phyloP scores from a whole-genome alignment of 2,113 vertebrate genomes.

The Brachypteracias leptosomus region DNA sequence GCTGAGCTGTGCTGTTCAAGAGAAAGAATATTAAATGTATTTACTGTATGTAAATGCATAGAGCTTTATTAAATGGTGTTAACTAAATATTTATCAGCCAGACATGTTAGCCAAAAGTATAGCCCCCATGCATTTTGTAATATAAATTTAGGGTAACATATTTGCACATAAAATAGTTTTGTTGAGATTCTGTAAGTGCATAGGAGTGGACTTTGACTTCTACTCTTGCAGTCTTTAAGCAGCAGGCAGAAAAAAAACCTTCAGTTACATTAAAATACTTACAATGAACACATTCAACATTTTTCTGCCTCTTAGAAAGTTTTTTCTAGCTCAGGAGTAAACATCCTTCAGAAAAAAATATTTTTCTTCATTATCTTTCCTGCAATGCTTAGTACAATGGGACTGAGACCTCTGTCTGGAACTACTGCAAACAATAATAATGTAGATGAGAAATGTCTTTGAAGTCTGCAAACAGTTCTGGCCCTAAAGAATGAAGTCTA shows the following conservation, averaged over 20 bases:
- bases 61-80: not conserved
- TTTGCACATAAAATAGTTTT: not conserved
- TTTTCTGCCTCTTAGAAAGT: not conserved
- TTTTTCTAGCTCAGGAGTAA: not conserved
- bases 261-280: not conserved
- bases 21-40: not conserved
- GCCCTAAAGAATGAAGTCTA: not conserved
- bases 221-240: not conserved
- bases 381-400: not conserved
- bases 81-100: not conserved
- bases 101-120: not conserved
- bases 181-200: not conserved
- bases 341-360: not conserved
- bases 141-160: not conserved
- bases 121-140: not conserved
- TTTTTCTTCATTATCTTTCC: not conserved
- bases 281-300: not conserved
- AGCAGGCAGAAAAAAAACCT: not conserved
- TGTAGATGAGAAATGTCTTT: not conserved
- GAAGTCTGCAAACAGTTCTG: not conserved
- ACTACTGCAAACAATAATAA: not conserved
- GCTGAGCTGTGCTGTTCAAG: not conserved
- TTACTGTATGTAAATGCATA: not conserved
- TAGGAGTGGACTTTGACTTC: not conserved
- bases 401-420: not conserved